Base-by-base conservation (phyloP, 2,113 vertebrate species). In the Ancistrus triradiatus region DNA sequence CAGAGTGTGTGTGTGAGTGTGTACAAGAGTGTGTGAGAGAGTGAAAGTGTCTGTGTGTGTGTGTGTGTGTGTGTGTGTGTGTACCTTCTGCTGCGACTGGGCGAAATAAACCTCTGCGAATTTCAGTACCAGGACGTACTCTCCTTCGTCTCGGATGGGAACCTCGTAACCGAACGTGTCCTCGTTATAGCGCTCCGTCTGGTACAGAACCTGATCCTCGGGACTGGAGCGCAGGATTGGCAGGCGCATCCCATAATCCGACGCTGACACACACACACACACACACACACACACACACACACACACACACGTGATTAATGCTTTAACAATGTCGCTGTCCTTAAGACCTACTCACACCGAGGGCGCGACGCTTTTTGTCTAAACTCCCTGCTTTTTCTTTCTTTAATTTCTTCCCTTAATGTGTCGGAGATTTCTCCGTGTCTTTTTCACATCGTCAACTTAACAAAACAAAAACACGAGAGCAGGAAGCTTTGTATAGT, bases 101-200 rank as follows among this genome's bases (percentile, higher is more conserved):
- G 95, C 94, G 79, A 99, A 99, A 83, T 99, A 99, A 63, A 99
- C 96, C 64, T 99, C 96, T 0, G 96, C 92, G 77, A 93, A 99
- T 84, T 99, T 99, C 86, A 98, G 53, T 62, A 99, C 96, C 35
- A 99, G 80, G 66, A 97, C 93, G 0, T 99, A 99, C 71, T 98
- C 94, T 24, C 96, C 96, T 71, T 99, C 95, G 13, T 98, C 95
- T 37, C 91, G 90, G 67, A 99, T 93, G 35, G 94, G 93, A 56
- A 98, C 82, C 52, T 98, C 95, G 0, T 99, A 99, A 60, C 95
- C 94, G 68, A 99, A 99, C 4, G 91, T 96, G 75, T 98, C 95
- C 77, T 99, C 96, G 0, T 95, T 98, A 84, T 98, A 98, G 51
- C 96, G 90, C 74, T 99, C 96, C 0, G 96, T 99, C 80, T 99